Base-by-base conservation (phyloP, 2,113 vertebrate genomes). In the Aegypius monachus region DNA sequence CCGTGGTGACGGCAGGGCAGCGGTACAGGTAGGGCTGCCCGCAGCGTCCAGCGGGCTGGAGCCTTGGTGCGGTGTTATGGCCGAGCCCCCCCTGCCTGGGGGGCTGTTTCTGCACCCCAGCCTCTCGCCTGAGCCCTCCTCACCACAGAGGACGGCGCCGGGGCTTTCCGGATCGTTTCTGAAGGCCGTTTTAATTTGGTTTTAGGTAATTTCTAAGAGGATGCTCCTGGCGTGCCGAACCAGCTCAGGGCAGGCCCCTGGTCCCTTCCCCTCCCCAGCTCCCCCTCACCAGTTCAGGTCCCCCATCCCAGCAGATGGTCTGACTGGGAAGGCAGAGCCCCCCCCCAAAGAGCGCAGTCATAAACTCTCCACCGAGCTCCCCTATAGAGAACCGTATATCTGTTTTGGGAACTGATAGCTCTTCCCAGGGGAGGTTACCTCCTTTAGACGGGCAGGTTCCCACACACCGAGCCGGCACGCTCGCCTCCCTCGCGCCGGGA, bases 341-440 rank as follows among this genome's bases (percentile, higher is more conserved):
- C 55, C 73, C 13, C 12, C 50, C 16, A 20, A 3, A 15, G 17
- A 21, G 23, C 22, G 1, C 73, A 16, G 19, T 8, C 10, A 3
- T 25, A 9, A 45, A 18, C 23, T 27, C 31, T n/a, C 31, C 25
- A 1, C 48, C 26, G 2, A 12, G 14, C 48, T 31, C 48, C 48
- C 68, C n/a, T 2, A 2, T 1, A 7, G 27, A 31, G 47, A 22
- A 3, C 48, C 2, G 9, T 13, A 4, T 4, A 9, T 9, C 31
- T 2, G 5, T 21, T 31, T 31, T 3, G 21, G 71, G 71, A 50
- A 6, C 12, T 4, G 3, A 5, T 1, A 3, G 43, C 21, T 15
- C 52, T 32, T 58, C 50, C 65, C 50, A 1, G 42, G 48, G 50
- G 62, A 45, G 4, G 78, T 55, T 81, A 81, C 78, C 62, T 81